Evolutionary conservation across 2,888 invertebrate genomes (phyloP), one percentile per base, ranked within the genome.

Genomic region (Linnaemya tessellans): DNA sequence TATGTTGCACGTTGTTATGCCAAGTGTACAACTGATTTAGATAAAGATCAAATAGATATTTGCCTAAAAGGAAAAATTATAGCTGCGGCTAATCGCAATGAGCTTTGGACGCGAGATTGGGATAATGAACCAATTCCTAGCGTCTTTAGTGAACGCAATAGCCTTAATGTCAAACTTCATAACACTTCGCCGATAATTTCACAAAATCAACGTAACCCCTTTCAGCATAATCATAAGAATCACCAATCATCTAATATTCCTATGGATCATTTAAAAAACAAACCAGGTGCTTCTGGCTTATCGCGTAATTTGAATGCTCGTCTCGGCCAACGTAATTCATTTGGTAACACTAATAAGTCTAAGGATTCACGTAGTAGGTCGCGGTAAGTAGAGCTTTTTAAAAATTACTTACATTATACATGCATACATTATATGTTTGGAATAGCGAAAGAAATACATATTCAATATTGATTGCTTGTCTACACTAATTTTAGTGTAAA

Each of bases 11-110:
- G 97, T 87, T 98, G 98, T 90, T 99, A 98, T 93, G 96, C 96
- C 64, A 97, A 97, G 92, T 98, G 98, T 90, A 95, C 95, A 89
- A 96, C 97, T 15, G 95, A 95, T 84, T 95, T 97, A 88, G 98
- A 99, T 91, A 97, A 97, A 91, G 98, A 98, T 93, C 96, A 97
- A 93, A 97, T 99, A 83, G 98, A 98, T 92, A 97, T 97, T 87
- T 97, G 97, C 89, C 94, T 99, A 80, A 98, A 98, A 93, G 98
- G 98, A 51, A 97, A 98, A 93, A 96, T 99, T 86, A 98, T 97
- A 73, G 95, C 96, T 80, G 97, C 98, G 18, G 97, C 98, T 64
- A 96, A 96, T 90, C 96, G 96, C 89, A 97, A 97, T 86, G 96
- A 97, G 87, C 94, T 98, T 60, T 96, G 96, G 95, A 95, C 96